A percentile compares a stretch with the other conserved stretches of the same genome.
Evolutionary conservation across 2,113 vertebrate genomes (phyloP).

Genomic region (Pseudorhombus dupliciocellatus): DNA sequence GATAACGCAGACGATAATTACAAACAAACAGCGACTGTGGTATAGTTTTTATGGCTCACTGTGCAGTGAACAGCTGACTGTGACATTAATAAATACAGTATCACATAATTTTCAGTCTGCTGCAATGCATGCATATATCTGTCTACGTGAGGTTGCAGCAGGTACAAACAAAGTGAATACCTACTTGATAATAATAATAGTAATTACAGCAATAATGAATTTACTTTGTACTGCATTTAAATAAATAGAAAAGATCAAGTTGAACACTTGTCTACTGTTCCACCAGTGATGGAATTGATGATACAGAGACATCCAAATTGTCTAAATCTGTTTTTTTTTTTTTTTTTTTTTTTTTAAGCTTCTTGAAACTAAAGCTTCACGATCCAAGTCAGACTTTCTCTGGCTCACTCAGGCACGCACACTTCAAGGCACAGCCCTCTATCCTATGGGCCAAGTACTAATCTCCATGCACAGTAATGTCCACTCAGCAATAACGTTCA

Average conservation of each 20-base stretch:
- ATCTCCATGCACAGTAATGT: conserved; percentile 58
- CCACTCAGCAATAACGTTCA: conserved; percentile 70
- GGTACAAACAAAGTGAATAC: too few relatives aligned
- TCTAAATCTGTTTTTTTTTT: conserved; percentile 73
- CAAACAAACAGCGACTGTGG: neutral
- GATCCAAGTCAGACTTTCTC: neutral
- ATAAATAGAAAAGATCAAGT: too few relatives aligned
- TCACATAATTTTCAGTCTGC: neutral
- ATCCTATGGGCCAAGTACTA: conserved; percentile 38
- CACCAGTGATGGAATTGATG: neutral
- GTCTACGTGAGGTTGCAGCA: too few relatives aligned
- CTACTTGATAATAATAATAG: too few relatives aligned
- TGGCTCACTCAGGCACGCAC: neutral
- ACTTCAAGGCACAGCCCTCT: conserved; percentile 4
- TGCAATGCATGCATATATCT: too few relatives aligned
- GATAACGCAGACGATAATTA: neutral
- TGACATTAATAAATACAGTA: neutral
- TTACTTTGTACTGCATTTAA: too few relatives aligned
- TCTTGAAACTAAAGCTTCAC: neutral
- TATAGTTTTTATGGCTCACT: neutral
- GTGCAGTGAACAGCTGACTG: neutral
- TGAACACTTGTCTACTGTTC: too few relatives aligned
- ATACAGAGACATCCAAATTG: neutral
- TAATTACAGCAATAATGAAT: too few relatives aligned
- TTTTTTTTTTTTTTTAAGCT: too few relatives aligned